A percentile compares a stretch with the other conserved stretches of the same genome.
These are phyloP conservation scores for Plecturocebus donacophilus DNA, from an alignment of 2,113 vertebrate genomes.

Conservation along the genomic window DNA sequence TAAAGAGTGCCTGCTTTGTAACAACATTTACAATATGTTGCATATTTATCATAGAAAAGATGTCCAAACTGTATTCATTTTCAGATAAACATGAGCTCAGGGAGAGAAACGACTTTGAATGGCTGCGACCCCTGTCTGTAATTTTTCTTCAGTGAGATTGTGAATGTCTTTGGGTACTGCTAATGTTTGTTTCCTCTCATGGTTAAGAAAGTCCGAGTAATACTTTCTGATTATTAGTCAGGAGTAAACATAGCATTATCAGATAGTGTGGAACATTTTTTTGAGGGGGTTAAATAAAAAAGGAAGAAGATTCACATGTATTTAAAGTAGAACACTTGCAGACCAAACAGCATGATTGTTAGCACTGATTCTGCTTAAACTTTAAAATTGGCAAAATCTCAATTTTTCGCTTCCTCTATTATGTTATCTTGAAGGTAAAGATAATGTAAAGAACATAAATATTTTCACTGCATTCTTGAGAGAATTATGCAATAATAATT, in stretches of 20 bases:
- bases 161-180: neutral
- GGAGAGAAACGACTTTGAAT: conserved; percentile 51
- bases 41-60: conserved; percentile 23
- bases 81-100: conserved; percentile 56
- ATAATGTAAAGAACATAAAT: neutral
- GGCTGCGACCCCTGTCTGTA: conserved; percentile 45
- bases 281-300: neutral
- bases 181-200: conserved; percentile 31
- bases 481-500: neutral
- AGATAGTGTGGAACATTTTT: neutral
- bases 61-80: conserved; percentile 1
- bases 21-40: neutral
- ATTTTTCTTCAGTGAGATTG: conserved; percentile 21
- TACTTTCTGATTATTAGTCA: conserved; percentile 54
- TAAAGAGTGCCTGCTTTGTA: neutral
- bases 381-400: neutral
- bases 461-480: neutral
- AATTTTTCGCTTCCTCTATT: neutral
- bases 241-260: conserved; percentile 14
- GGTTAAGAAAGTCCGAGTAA: conserved; percentile 56
- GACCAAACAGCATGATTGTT: neutral
- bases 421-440: neutral
- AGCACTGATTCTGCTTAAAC: neutral
- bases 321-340: neutral
- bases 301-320: neutral